These are phyloP conservation scores for Rhagium mordax DNA, from an alignment of 2,888 invertebrate species.

Conservation along the genomic window DNA sequence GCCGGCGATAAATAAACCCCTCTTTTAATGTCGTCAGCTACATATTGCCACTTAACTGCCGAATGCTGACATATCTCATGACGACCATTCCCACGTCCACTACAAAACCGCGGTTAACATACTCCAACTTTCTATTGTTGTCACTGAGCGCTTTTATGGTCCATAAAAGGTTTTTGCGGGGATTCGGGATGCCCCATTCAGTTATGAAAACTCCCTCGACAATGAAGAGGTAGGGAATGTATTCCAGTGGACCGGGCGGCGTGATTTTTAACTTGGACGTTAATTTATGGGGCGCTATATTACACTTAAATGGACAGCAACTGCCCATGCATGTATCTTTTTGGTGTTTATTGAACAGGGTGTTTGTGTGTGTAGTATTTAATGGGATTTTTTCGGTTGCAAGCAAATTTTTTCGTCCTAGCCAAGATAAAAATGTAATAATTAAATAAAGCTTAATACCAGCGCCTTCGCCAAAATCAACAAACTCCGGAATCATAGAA, in stretches of 20 bases:
- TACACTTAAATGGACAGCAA: background rate
- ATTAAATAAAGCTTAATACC: too few species aligned
- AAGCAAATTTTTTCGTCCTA: too few species aligned
- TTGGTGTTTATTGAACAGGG: background rate
- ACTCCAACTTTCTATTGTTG: constrained; percentile 1
- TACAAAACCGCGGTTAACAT: constrained; percentile 15
- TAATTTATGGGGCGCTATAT: background rate
- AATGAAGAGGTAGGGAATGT: constrained; percentile 7
- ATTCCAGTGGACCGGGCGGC: background rate
- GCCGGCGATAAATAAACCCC: background rate
- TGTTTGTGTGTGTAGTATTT: background rate
- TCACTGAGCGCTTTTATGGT: background rate
- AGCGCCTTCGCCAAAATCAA: too few species aligned
- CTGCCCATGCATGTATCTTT: background rate
- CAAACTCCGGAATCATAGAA: too few species aligned
- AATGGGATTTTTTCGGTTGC: background rate
- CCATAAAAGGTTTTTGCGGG: constrained; percentile 10
- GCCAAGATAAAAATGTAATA: too few species aligned
- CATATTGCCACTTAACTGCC: background rate
- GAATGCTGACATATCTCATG: background rate
- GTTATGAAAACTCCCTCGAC: constrained; percentile 9
- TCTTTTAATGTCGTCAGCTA: background rate
- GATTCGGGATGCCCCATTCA: background rate
- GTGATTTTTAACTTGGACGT: background rate
- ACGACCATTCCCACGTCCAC: background rate